Base-by-base conservation (phyloP, 2,113 vertebrate genomes). In the Sarotherodon lohbergeri region DNA sequence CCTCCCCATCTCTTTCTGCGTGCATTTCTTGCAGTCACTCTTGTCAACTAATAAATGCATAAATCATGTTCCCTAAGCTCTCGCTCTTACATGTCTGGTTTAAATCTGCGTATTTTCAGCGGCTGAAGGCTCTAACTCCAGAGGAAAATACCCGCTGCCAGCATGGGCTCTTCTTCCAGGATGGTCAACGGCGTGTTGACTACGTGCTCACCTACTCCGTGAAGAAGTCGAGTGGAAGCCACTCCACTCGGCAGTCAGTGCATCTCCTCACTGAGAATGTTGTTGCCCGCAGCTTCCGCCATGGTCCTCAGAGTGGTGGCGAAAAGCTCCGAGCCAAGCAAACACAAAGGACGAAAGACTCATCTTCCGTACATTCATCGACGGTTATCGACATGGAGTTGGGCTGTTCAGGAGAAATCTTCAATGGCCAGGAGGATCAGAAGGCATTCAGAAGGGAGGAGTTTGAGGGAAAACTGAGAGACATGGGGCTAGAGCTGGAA, bases 401-500 rank as follows among this genome's bases (percentile, higher is more conserved):
- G 41, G 92, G 95, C 6, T 55, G 19, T 4, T 66, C 73, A 0
- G 96, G 96, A 84, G 93, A 93, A 43, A 95, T 94, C 0, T 1
- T 93, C 48, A 97, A 97, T 61, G 96, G 96, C 91, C 97, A 98
- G 0, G 98, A 99, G 41, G 98, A 99, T 0, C 97, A 99, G 90
- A 99, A 98, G 93, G 92, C 94, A 1, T 94, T 97, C 86, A 97
- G 96, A 81, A 93, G 98, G 54, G 97, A 98, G 48, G 98, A 99
- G 92, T 99, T 98, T 0, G 98, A 99, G 86, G 96, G 94, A 4
- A 98, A 97, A 93, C 97, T 99, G 0, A 92, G 96, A 88, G 98
- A 98, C 89, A 97, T 98, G 14, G 99, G 99, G 2, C 96, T 99
- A 91, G 98, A 99, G 93, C 95, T 99, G 95, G 99, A 99, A 93